Evolutionary conservation across 1,140 invertebrate species (phyloP).

Genomic region (Fopius arisanus): DNA sequence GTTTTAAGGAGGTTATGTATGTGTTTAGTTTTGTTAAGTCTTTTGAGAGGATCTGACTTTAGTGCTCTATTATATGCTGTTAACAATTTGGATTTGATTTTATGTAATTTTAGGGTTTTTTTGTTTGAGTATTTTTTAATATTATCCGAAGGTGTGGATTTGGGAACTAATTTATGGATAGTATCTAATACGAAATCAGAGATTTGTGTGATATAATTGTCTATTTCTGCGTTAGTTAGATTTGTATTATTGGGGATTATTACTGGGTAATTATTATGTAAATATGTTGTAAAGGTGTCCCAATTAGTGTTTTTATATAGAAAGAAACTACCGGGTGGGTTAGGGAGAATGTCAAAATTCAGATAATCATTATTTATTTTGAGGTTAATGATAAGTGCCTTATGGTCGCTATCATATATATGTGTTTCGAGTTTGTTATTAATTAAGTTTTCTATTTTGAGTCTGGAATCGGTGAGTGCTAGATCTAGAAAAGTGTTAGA

Average conservation of each 20-base stretch:
- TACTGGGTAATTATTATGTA: background rate
- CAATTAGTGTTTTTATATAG: background rate
- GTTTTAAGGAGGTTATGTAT: background rate
- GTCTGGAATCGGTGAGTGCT: background rate
- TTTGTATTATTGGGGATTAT: background rate
- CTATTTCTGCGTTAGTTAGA: background rate
- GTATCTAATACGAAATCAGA: background rate
- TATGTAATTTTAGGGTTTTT: background rate
- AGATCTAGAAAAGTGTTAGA: background rate
- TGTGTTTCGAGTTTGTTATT: constrained; percentile 19
- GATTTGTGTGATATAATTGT: background rate
- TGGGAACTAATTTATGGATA: background rate
- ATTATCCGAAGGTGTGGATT: background rate
- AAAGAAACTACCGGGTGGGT: background rate
- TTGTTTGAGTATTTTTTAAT: background rate
- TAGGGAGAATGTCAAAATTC: background rate
- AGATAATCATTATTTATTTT: background rate
- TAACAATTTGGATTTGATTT: background rate
- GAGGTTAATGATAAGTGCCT: background rate
- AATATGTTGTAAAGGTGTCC: background rate
- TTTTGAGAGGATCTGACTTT: background rate
- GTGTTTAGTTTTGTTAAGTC: background rate
- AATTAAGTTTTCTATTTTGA: background rate
- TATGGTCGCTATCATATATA: constrained; percentile 27
- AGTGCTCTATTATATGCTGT: background rate